These are phyloP conservation scores for Grapholita molesta DNA, from an alignment of 1,140 invertebrate genomes.

Conservation along the genomic window DNA sequence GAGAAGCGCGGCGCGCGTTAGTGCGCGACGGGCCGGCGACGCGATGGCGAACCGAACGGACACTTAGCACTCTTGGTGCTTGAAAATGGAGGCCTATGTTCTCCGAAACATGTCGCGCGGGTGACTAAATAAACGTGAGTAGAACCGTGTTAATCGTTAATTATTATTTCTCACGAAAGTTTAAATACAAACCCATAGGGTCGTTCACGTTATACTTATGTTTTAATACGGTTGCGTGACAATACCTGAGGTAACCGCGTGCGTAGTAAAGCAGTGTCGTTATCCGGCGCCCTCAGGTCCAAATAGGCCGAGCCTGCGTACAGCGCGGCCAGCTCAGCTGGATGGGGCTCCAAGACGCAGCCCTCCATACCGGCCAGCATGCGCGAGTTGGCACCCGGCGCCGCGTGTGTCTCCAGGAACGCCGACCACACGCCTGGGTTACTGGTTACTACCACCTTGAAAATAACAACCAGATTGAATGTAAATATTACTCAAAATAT, in stretches of 20 bases:
- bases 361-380: slow-evolving; percentile 50
- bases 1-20: too few species aligned
- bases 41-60: too few species aligned
- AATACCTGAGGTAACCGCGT: slow-evolving; percentile 64
- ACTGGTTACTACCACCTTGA: slow-evolving; percentile 55
- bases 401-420: slow-evolving; percentile 54
- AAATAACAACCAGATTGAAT: neutral
- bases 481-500: too few species aligned
- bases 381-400: slow-evolving; percentile 34
- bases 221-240: neutral
- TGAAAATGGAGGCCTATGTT: too few species aligned
- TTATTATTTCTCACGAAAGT: too few species aligned
- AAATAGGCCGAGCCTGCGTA: slow-evolving; percentile 56
- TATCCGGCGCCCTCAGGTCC: slow-evolving; percentile 52
- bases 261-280: slow-evolving; percentile 59
- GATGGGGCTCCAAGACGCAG: slow-evolving; percentile 60
- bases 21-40: too few species aligned
- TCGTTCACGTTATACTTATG: too few species aligned
- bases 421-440: slow-evolving; percentile 49
- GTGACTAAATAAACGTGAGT: too few species aligned
- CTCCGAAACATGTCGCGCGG: too few species aligned
- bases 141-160: too few species aligned
- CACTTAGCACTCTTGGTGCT: too few species aligned
- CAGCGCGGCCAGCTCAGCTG: slow-evolving; percentile 52
- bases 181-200: too few species aligned